Evolutionary conservation across 2,888 invertebrate genomes (phyloP), one percentile per base, ranked within the genome.

Genomic region (Seira ritae): DNA sequence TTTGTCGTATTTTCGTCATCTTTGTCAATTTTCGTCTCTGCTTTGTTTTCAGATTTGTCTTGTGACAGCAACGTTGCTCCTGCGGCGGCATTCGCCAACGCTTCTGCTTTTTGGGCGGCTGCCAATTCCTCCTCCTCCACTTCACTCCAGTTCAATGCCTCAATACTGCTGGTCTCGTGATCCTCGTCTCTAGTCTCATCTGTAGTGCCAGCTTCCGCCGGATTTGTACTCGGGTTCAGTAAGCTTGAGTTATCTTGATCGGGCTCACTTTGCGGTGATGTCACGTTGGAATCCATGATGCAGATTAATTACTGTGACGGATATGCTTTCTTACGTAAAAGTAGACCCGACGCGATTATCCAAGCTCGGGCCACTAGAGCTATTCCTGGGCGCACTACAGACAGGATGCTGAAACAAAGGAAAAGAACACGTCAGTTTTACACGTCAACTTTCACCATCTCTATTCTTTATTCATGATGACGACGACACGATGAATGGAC

Each of bases 91-190:
- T 37, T 62, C 1, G 71, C 75, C 4, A 70, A 22, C 50, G 76
- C 69, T 55, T 68, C 68, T 22, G 77, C 76, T 66, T 67, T 72
- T 62, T 82, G 82, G 62, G 82, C 77, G 37, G 65, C 55, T 3
- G 15, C 55, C 55, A 15, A 17, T 55, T 55, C 55, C 55, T 55
- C 55, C 17, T 31, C 31, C 31, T 31, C 31, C 31, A 31, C 31
- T 31, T 17, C 17, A 17, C 55, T 55, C 55, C 15, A 31, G 31
- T 31, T 31, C n/a, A 87, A 75, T 62, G 87, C 87, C 77, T 88
- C 89, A 79, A 88, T 88, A 66, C 87, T 87, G 31, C 87, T 87
- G 12, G 75, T 83, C 72, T 87, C 88, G 55, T 85, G 81, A 55
- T 88, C 88, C 8, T 86, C 85, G 62, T 87, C 85, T 73, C 78